Conservation (phyloP, 53 echinoderm and acorn worm species). For the Patiria pectinifera region DNA sequence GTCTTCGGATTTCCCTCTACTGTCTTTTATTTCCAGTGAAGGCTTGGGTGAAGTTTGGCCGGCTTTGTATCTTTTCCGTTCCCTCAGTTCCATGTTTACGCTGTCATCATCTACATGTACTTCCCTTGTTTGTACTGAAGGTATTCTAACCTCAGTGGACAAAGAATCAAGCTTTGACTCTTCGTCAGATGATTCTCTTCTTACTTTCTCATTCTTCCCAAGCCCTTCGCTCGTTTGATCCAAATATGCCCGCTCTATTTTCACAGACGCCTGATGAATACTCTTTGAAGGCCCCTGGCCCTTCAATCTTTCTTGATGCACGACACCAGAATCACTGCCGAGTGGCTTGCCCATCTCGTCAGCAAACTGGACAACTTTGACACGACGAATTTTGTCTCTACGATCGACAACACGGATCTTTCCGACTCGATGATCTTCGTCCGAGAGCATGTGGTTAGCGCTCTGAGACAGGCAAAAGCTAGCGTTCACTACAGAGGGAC, state of each 20-base stretch:
- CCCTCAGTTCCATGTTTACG: background rate
- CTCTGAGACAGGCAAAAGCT: background rate
- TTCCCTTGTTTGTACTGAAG: background rate
- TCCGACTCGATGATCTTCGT: background rate
- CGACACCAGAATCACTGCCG: background rate
- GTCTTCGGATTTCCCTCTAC: background rate
- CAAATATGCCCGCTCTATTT: background rate
- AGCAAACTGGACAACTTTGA: slow-evolving; percentile 23
- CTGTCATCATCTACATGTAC: background rate
- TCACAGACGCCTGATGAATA: background rate
- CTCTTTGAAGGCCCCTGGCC: too few species aligned
- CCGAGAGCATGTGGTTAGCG: background rate
- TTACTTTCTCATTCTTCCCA: background rate
- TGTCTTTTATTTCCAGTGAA: background rate
- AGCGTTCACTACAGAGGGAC: background rate
- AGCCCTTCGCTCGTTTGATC: background rate
- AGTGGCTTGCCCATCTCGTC: slow-evolving; percentile 2
- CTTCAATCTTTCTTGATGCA: too few species aligned
- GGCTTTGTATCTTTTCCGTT: background rate
- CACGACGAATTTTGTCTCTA: background rate
- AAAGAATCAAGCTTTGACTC: background rate
- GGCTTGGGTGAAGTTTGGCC: background rate
- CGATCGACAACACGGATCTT: background rate
- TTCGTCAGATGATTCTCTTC: background rate
- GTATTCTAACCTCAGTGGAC: background rate